Base-by-base conservation (phyloP, 2,113 vertebrate species). In the Ochotona curzoniae region DNA sequence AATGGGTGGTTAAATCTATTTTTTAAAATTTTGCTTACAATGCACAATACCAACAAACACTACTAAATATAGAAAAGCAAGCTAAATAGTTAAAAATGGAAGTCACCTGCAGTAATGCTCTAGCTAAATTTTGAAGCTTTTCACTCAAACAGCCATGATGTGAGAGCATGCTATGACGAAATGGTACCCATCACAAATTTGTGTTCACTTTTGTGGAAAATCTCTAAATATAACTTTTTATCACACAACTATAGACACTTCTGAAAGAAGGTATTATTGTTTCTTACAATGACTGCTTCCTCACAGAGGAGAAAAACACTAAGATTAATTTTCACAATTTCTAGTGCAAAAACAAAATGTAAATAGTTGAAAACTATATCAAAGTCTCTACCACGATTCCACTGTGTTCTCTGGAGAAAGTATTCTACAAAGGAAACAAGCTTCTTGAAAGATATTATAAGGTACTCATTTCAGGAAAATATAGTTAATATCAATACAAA, bases 51-150 rank as follows among this genome's bases (percentile, higher is more conserved):
- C 38, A 89, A 5, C 67, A 93, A 92, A 85, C 3, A 90, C 12
- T 13, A 85, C 18, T 88, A 93, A 25, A 82, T 81, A 89, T 11
- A 88, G n/a, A 79, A 88, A 92, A 91, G 20, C 80, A 20, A 95
- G 35, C 28, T 20, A 66, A 81, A 3, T 88, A 51, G 88, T 96
- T 93, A 74, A 57, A 57, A 92, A 94, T 67, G 35, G 30, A 47
- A 78, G 66, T 91, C 57, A 90, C 28, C 47, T 90, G 64, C 21
- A 71, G 8, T 35, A 81, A 93, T 80, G 51, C 83, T 89, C 66
- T 83, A 10, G 54, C 66, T 85, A 94, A 94, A 94, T 91, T 70
- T 76, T 78, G 80, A 91, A 90, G 90, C 7, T 95, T 95, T 81
- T 78, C 71, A 79, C 5, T 85, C 26, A 81, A 82, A 23, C 8